These are phyloP conservation scores for Cladorhizidae sp. DNA, from an alignment of 37 sponge, comb jelly and placozoan genomes.

Conservation along the genomic window DNA sequence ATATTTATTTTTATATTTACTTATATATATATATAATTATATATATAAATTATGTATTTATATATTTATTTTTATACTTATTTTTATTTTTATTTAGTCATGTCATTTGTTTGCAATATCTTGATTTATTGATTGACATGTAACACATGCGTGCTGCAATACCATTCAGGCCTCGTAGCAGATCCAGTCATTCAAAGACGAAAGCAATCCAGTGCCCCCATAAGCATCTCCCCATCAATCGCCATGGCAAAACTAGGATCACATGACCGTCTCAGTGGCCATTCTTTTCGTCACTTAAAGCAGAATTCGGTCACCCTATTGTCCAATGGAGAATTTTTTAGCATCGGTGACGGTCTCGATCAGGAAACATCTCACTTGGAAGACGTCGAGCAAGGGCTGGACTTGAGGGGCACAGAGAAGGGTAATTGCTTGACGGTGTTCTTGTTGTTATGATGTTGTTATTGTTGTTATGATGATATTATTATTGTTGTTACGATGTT, in stretches of 20 bases:
- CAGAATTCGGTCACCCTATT: not conserved
- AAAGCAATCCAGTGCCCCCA: not conserved
- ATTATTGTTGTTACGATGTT: no score
- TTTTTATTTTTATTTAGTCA: not conserved
- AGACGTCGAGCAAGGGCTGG: not conserved
- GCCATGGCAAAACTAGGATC: not conserved
- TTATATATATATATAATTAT: no score
- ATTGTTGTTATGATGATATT: no score
- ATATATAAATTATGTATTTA: no score
- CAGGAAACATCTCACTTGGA: not conserved
- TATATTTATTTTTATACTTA: no score
- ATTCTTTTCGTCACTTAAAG: no score
- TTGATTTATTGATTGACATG: not conserved
- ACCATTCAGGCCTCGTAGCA: not conserved
- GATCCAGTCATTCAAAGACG: slow-evolving; percentile 11
- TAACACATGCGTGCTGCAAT: not conserved
- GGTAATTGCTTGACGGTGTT: not conserved
- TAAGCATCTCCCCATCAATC: not conserved
- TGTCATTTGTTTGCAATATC: not conserved
- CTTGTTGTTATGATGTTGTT: no score
- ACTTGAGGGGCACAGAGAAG: not conserved
- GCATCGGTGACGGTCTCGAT: not conserved
- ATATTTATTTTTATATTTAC: no score
- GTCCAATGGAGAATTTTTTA: slow-evolving; percentile 6
- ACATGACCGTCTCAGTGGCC: not conserved